Evolutionary conservation across 2,797 vertebrate genomes (phyloP), one percentile per base, ranked within the genome.

Genomic region (Cossypha dichroa): DNA sequence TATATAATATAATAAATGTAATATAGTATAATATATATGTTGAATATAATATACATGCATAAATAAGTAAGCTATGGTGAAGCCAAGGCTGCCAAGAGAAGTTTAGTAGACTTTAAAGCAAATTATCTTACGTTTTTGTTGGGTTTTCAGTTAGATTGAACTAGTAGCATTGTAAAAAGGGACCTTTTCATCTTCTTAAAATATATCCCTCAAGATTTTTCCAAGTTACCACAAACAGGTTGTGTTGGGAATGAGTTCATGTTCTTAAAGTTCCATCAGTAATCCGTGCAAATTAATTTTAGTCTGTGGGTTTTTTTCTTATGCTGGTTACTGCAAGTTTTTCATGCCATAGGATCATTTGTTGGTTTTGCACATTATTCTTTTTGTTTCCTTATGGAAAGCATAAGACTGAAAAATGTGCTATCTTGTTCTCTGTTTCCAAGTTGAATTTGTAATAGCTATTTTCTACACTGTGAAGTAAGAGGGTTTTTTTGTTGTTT

Each of bases 321-420:
- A 48, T 41, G 11, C 45, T 5, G 3, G 45, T 91, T 90, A 38
- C 59, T 90, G 54, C 49, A 80, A 82, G 64, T 85, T 87, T 72
- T 84, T 89, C 51, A 2, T 86, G 73, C 58, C 63, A 40, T 52
- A 36, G 54, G 48, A 82, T 76, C 59, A 29, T 58, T 85, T 14
- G 1, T 38, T 78, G 85, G 75, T 88, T 94, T 96, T 94, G 62
- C 85, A 84, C 43, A 25, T 83, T 91, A 91, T 91, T 94, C 69
- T 69, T 88, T 93, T 86, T 93, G 48, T 90, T 95, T 86, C 68
- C 48, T 90, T 90, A 67, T 90, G 90, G 82, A 94, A 95, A 91
- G n/a, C 79, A 88, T 73, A 91, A 80, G 85, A 51, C 59, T 59
- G 46, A 90, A 86, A 91, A 68, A 94, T 52, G 66, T 88, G 54